Conservation (phyloP, 2,888 invertebrate species). For the Melanchra persicariae region DNA sequence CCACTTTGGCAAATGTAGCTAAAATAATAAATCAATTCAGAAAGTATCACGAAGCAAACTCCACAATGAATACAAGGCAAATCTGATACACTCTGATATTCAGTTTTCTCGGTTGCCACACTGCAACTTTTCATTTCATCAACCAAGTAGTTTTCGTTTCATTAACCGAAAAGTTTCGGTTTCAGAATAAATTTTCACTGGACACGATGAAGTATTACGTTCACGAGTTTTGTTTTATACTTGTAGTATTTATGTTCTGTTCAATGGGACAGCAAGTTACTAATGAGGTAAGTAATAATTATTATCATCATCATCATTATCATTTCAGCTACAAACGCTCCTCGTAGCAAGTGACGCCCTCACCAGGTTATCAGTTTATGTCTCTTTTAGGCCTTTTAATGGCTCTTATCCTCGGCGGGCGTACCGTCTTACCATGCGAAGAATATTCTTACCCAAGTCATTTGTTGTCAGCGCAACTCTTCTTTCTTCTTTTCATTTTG, state of each 20-base stretch:
- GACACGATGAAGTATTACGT: conserved; percentile 84
- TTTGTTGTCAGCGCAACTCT: too few species aligned
- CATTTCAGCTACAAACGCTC: too few species aligned
- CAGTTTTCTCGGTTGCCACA: neutral
- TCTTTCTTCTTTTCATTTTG: too few species aligned
- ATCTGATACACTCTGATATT: conserved; percentile 7
- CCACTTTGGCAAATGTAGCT: too few species aligned
- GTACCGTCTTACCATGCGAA: too few species aligned
- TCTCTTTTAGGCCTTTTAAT: too few species aligned
- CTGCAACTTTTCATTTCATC: conserved; percentile 15
- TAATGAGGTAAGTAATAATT: conserved; percentile 76
- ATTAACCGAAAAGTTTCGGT: conserved; percentile 52
- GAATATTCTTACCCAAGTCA: too few species aligned
- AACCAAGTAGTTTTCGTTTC: conserved; percentile 13
- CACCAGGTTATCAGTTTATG: too few species aligned
- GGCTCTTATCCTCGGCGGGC: too few species aligned
- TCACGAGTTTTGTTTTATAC: conserved; percentile 81
- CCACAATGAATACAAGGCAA: neutral
- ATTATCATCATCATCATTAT: too few species aligned
- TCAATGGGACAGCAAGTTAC: conserved; percentile 83
- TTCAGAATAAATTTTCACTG: conserved; percentile 81
- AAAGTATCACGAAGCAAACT: conserved; percentile 1
- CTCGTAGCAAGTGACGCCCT: too few species aligned
- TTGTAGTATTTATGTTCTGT: conserved; percentile 84
- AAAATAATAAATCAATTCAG: neutral